Evolutionary conservation across 2,888 invertebrate genomes (phyloP).

Genomic region (Lamellibrachia satsuma): DNA sequence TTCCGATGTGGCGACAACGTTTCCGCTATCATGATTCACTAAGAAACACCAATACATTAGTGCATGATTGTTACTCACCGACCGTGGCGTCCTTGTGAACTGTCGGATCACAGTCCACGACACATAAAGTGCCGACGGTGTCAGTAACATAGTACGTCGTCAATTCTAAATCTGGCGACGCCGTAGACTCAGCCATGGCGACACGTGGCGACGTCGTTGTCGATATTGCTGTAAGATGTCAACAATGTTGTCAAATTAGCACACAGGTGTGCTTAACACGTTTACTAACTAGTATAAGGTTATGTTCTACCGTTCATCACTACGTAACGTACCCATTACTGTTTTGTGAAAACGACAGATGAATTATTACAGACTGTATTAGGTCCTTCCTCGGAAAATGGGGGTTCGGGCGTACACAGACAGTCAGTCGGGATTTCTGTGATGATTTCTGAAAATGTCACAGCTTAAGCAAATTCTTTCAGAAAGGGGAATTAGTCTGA

Average conservation of each 20-base stretch:
- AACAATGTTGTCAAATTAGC: not conserved
- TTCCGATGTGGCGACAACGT: not conserved
- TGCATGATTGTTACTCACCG: not conserved
- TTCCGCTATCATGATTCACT: not conserved
- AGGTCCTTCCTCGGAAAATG: no score
- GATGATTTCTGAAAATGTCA: no score
- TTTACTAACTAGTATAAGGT: not conserved
- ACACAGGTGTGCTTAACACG: not conserved
- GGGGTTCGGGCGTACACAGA: no score
- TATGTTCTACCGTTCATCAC: no score
- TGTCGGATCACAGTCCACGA: not conserved
- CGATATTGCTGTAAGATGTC: not conserved
- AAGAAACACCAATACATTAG: not conserved
- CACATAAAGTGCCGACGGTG: not conserved
- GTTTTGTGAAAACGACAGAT: no score
- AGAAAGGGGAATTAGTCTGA: no score
- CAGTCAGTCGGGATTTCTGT: no score
- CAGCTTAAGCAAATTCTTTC: no score
- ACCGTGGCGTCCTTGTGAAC: not conserved
- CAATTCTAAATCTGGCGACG: not conserved
- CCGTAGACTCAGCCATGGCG: not conserved
- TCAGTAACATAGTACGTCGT: not conserved
- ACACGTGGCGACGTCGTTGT: not conserved
- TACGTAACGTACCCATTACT: no score
- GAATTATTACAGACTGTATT: no score